These are phyloP conservation scores for Mormoops blainvillei DNA, from an alignment of 2,113 vertebrate species.

Conservation along the genomic window DNA sequence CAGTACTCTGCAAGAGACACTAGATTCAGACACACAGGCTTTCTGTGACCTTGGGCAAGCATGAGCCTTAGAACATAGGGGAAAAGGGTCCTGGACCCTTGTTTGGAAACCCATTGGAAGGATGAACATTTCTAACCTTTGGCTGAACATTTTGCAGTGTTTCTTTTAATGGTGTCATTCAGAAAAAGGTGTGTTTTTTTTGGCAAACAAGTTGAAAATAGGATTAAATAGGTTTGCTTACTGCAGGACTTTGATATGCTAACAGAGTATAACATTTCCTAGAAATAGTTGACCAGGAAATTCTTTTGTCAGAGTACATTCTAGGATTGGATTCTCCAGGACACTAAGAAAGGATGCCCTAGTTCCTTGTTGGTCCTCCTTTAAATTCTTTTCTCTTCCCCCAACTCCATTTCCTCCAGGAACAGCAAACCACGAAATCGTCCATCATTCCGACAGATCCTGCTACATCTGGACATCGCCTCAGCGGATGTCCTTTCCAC, in stretches of 20 bases:
- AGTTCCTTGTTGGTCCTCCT: background rate
- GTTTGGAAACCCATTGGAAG: background rate
- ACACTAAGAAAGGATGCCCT: background rate
- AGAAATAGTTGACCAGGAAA: background rate
- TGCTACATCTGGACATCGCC: conserved; percentile 95
- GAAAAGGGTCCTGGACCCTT: background rate
- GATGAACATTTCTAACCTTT: background rate
- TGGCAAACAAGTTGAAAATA: background rate
- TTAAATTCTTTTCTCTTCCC: background rate
- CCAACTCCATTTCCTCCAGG: conserved; percentile 76
- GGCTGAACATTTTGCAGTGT: background rate
- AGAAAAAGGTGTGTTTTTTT: background rate
- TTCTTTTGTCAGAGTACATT: background rate
- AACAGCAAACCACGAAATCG: conserved; percentile 96
- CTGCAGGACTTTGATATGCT: background rate
- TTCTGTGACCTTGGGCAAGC: background rate
- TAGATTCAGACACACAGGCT: background rate
- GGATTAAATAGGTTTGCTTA: background rate
- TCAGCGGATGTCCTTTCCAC: conserved; percentile 96
- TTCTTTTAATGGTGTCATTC: background rate
- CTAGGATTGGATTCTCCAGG: background rate
- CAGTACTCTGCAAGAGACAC: background rate
- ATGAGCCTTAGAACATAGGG: background rate
- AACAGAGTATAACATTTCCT: background rate
- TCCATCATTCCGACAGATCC: conserved; percentile 96